Percentiles rank a stretch among this genome's conserved stretches.
These are phyloP conservation scores for Metellina segmentata DNA, from an alignment of 2,888 invertebrate genomes.

Conservation along the genomic window DNA sequence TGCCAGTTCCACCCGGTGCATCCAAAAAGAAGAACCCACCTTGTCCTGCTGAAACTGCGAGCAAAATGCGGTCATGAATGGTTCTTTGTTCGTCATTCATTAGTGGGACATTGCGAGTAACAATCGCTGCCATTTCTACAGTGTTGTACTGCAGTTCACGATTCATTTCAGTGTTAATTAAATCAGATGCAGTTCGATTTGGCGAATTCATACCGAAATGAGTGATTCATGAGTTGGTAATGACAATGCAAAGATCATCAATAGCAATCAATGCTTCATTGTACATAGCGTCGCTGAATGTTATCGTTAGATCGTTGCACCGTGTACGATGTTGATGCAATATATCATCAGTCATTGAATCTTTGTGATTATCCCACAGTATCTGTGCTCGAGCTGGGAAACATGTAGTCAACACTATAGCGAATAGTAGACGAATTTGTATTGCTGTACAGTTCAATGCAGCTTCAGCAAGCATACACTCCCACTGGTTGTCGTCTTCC, in stretches of 20 bases:
- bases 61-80: too few species aligned
- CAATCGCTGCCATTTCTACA: constrained; percentile 43
- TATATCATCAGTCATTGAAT: too few species aligned
- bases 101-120: constrained; percentile 39
- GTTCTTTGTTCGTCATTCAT: constrained; percentile 34
- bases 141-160: constrained; percentile 37
- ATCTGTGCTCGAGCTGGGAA: too few species aligned
- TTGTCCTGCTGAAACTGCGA: background rate
- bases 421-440: constrained; percentile 36
- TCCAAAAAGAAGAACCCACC: too few species aligned
- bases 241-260: constrained; percentile 42
- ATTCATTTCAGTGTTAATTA: too few species aligned
- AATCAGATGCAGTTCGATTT: too few species aligned
- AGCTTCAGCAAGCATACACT: constrained; percentile 40
- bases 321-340: too few species aligned
- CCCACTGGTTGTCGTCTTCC: constrained; percentile 42
- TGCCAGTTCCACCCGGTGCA: too few species aligned
- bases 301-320: constrained; percentile 35
- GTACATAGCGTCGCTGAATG: constrained; percentile 43
- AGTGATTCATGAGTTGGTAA: too few species aligned
- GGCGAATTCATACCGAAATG: too few species aligned
- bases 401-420: too few species aligned
- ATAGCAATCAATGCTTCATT: constrained; percentile 48
- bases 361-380: too few species aligned
- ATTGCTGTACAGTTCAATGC: constrained; percentile 29